Evolutionary conservation across 2,888 invertebrate species (phyloP).

Genomic region (Ochlodes sylvanus): DNA sequence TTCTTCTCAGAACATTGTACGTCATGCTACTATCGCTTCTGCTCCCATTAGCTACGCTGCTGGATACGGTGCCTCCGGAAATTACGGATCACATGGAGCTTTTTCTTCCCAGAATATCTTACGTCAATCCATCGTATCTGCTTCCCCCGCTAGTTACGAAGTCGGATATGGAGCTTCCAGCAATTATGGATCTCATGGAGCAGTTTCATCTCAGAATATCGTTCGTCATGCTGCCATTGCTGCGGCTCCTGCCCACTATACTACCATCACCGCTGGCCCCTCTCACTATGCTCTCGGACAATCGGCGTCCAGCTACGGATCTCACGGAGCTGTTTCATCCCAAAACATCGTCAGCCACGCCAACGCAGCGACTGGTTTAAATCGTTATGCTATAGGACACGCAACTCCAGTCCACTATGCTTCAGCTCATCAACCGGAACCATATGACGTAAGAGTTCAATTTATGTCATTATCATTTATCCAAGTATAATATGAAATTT

Average conservation of each 20-base stretch:
- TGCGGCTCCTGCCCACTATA: conserved; percentile 47
- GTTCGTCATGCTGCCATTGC: conserved; percentile 56
- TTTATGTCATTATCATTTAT: no score
- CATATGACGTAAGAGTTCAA: conserved; percentile 20
- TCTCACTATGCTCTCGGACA: conserved; percentile 42
- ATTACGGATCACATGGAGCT: conserved; percentile 54
- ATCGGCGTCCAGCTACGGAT: conserved; percentile 43
- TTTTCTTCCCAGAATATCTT: conserved; percentile 68
- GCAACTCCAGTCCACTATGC: conserved; percentile 47
- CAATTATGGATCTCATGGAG: conserved; percentile 24
- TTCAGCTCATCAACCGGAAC: conserved; percentile 21
- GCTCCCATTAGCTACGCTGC: conserved; percentile 2
- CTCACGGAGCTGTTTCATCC: conserved; percentile 62
- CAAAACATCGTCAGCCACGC: conserved; percentile 64
- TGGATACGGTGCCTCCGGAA: conserved; percentile 45
- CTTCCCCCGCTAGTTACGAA: conserved; percentile 42
- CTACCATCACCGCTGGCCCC: conserved; percentile 46
- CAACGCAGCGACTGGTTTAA: conserved; percentile 44
- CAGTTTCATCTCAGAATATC: conserved; percentile 41
- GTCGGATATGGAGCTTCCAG: conserved; percentile 7
- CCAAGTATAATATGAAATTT: no score
- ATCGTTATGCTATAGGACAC: conserved; percentile 25
- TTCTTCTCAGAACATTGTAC: conserved; percentile 41
- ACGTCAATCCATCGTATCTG: conserved; percentile 54
- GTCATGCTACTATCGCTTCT: conserved; percentile 34